A percentile compares a stretch with the other conserved stretches of the same genome.
Conservation (phyloP, 2,113 vertebrate species). For the Semicossyphus pulcher region DNA sequence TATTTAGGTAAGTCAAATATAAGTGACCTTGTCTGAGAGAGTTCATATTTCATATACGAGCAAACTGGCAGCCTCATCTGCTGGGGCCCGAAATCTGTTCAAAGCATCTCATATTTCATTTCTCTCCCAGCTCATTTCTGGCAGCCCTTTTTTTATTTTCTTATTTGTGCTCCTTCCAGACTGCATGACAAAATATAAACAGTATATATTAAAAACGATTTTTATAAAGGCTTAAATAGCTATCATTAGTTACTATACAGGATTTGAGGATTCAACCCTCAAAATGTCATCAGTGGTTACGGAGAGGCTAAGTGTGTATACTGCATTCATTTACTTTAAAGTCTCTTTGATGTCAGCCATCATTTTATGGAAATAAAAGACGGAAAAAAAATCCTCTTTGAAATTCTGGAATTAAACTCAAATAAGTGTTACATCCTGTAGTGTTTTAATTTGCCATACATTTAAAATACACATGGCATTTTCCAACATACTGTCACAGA, state of each 20-base stretch:
- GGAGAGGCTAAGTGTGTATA: background rate
- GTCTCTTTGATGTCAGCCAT: background rate
- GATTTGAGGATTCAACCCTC: background rate
- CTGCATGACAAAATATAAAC: background rate
- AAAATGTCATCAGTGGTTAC: background rate
- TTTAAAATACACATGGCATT: background rate
- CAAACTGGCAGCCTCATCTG: slow-evolving; percentile 48
- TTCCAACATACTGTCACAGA: slow-evolving; percentile 26
- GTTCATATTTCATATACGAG: slow-evolving; percentile 73
- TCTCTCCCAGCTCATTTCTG: background rate
- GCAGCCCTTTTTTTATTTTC: background rate
- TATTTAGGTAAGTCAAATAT: slow-evolving; percentile 70
- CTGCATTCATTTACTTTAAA: background rate
- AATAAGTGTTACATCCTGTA: background rate
- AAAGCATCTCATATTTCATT: slow-evolving; percentile 22
- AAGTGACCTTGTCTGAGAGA: slow-evolving; percentile 70
- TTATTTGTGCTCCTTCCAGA: too few species aligned
- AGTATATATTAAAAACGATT: background rate
- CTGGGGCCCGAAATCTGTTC: slow-evolving; percentile 26
- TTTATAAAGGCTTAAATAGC: background rate
- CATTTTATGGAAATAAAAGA: background rate
- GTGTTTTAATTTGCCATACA: background rate
- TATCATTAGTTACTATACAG: background rate
- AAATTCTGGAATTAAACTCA: background rate
- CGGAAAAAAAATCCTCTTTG: too few species aligned